phyloP scores from a whole-genome alignment of 64 coral and sea anemone genomes.

The Actinia tenebrosa region DNA sequence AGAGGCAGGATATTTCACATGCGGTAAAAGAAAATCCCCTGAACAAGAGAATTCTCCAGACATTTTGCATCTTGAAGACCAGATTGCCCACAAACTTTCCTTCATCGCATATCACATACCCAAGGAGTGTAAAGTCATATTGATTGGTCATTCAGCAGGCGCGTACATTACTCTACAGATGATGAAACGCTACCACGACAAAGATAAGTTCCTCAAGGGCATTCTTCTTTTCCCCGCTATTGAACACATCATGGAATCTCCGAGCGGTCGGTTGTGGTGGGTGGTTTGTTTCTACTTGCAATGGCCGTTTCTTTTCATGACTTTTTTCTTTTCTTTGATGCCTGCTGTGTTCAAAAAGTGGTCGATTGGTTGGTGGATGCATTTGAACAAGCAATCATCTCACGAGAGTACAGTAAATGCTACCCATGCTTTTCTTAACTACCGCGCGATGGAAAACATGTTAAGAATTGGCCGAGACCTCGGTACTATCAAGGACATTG shows the following conservation, averaged over 20 bases:
- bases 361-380: constrained; percentile 85
- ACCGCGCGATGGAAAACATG: constrained; percentile 68
- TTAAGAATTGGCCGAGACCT: constrained; percentile 72
- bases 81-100: constrained; percentile 93
- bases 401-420: constrained; percentile 52
- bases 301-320: constrained; percentile 80
- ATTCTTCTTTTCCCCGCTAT: constrained; percentile 93
- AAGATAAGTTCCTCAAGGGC: constrained; percentile 70
- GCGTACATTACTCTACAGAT: constrained; percentile 83
- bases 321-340: constrained; percentile 60
- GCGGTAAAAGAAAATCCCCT: constrained; percentile 20
- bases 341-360: constrained; percentile 61
- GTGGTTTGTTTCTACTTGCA: constrained; percentile 70
- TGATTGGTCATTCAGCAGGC: constrained; percentile 92
- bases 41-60: constrained; percentile 4
- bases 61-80: constrained; percentile 61
- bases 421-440: constrained; percentile 49
- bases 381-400: constrained; percentile 51
- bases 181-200: constrained; percentile 79
- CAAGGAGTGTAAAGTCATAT: constrained; percentile 41
- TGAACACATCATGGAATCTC: constrained; percentile 73
- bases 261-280: constrained; percentile 80
- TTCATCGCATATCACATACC: constrained; percentile 76
- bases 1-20: constrained; percentile 24
- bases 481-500: constrained; percentile 55